Evolutionary conservation across 2,797 vertebrate species (phyloP).

Genomic region (Leucoraja ocellata): DNA sequence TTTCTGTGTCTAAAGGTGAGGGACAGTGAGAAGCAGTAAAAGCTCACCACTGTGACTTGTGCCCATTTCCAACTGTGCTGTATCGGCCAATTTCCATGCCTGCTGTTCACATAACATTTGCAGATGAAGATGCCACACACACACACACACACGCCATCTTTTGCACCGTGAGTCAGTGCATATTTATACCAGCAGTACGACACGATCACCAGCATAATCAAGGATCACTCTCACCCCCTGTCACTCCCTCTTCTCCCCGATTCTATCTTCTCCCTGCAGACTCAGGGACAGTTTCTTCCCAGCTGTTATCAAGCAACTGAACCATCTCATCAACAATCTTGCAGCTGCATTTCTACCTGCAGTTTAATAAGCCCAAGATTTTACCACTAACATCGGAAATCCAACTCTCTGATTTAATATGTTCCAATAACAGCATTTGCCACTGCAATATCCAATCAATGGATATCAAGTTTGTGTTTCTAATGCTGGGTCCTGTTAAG

Average conservation of each 20-base stretch:
- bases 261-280: too few species aligned
- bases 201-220: too few species aligned
- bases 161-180: not conserved
- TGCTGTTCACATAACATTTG: not conserved
- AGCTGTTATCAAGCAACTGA: too few species aligned
- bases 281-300: too few species aligned
- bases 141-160: not conserved
- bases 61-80: not conserved
- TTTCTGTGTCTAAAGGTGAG: not conserved
- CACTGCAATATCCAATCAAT: slow-evolving; percentile 21
- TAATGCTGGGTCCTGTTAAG: slow-evolving; percentile 22
- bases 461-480: slow-evolving; percentile 20
- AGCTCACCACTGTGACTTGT: not conserved
- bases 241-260: too few species aligned
- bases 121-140: not conserved
- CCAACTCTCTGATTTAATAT: not conserved
- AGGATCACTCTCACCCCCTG: too few species aligned
- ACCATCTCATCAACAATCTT: too few species aligned
- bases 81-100: not conserved
- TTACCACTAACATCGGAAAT: not conserved
- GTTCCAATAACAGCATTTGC: slow-evolving; percentile 7
- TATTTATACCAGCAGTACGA: too few species aligned
- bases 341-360: not conserved
- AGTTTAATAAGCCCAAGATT: not conserved
- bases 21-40: not conserved